Evolutionary conservation across 2,797 vertebrate genomes (phyloP).

Genomic region (Siniperca scherzeri): DNA sequence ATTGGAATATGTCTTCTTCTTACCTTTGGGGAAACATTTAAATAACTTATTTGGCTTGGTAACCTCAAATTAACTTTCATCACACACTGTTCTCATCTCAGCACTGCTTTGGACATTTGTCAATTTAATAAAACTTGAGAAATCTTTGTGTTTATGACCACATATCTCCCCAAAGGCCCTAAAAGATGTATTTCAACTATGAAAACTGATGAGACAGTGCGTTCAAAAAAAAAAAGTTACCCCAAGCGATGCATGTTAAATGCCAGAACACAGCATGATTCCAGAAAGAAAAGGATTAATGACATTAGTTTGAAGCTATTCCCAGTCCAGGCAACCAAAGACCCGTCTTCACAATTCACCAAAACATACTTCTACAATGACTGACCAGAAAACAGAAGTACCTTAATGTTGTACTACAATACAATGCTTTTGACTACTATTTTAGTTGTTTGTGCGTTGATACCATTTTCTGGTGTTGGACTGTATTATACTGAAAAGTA

Average conservation of each 20-base stretch:
- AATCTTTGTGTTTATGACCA: background rate
- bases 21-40: constrained; percentile 61
- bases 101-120: constrained; percentile 2
- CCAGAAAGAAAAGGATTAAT: constrained; percentile 45
- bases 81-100: background rate
- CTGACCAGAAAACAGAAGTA: constrained; percentile 75
- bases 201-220: constrained; percentile 41
- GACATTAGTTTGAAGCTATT: constrained; percentile 56
- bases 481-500: background rate
- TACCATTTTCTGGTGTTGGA: background rate
- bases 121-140: constrained; percentile 11
- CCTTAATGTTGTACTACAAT: background rate
- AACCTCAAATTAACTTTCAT: background rate
- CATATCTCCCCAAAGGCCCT: constrained; percentile 60
- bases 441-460: background rate
- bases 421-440: background rate
- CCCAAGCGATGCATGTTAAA: constrained; percentile 70
- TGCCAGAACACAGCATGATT: constrained; percentile 53
- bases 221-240: constrained; percentile 28
- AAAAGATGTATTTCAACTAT: constrained; percentile 56
- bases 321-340: constrained; percentile 18
- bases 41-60: background rate
- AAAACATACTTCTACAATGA: constrained; percentile 56
- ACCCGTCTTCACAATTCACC: constrained; percentile 25
- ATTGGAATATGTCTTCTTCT: constrained; percentile 50